phyloP scores from a whole-genome alignment of 2,888 invertebrate species.

The Leptinotarsa haldemani region DNA sequence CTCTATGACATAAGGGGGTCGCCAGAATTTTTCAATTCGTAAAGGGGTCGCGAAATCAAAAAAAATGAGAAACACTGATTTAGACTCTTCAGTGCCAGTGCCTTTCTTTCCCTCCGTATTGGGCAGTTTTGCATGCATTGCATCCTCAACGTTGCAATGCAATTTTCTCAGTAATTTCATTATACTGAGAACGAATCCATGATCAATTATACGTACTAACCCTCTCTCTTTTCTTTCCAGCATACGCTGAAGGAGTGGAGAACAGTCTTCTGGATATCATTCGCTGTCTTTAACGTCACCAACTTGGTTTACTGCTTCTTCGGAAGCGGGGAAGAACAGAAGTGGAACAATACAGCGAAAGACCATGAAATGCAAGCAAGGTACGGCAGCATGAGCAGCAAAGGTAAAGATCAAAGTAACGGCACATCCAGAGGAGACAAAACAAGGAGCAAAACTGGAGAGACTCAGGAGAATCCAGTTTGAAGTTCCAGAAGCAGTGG shows the following conservation, averaged over 20 bases:
- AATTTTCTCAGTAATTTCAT: no score
- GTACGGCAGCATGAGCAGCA: slow-evolving; percentile 30
- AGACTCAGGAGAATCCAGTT: slow-evolving; percentile 10
- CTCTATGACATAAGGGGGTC: no score
- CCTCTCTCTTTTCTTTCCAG: slow-evolving; percentile 60
- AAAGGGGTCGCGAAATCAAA: no score
- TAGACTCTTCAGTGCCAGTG: no score
- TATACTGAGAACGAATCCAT: no score
- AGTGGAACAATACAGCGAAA: slow-evolving; percentile 74
- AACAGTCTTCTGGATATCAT: slow-evolving; percentile 83
- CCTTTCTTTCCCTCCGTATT: no score
- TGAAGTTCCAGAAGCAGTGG: neutral
- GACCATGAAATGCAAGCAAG: slow-evolving; percentile 34
- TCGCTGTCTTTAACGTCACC: slow-evolving; percentile 75
- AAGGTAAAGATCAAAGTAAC: neutral
- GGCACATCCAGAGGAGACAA: slow-evolving; percentile 3
- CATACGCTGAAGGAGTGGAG: slow-evolving; percentile 78
- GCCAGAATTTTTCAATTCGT: no score
- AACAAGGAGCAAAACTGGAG: neutral
- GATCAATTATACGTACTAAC: no score
- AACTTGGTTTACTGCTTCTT: slow-evolving; percentile 77
- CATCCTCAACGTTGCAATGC: no score
- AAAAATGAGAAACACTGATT: no score
- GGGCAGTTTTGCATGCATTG: no score
- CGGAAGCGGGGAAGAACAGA: slow-evolving; percentile 80